phyloP scores from a whole-genome alignment of 2,888 invertebrate genomes.

The Eupithecia pulchellata region DNA sequence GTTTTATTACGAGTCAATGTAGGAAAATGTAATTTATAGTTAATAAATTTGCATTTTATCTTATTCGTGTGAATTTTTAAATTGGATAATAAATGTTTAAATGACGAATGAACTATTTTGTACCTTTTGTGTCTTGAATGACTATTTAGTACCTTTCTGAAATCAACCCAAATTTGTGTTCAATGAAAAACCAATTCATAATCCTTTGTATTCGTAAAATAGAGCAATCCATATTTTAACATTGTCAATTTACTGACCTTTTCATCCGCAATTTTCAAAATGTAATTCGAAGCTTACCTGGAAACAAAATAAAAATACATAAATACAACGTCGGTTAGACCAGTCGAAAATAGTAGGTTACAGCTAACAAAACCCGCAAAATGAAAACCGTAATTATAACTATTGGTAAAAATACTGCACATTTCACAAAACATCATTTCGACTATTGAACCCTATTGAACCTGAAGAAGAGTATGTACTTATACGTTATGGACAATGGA shows the following conservation, averaged over 20 bases:
- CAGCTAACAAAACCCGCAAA: background rate
- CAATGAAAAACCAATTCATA: background rate
- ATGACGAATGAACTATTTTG: no score
- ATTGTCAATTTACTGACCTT: slow-evolving; percentile 13
- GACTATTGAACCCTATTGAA: no score
- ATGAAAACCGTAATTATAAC: no score
- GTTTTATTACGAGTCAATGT: background rate
- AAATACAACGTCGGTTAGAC: background rate
- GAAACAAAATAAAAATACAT: slow-evolving; percentile 18
- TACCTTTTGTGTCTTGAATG: no score
- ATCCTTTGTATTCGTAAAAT: background rate
- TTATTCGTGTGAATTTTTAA: background rate
- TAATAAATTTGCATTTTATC: background rate
- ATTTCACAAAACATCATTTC: no score
- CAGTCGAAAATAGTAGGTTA: background rate
- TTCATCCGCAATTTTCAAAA: slow-evolving; percentile 2
- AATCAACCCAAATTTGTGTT: background rate
- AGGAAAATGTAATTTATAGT: background rate
- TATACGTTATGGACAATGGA: background rate
- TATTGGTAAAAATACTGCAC: no score
- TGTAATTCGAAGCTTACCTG: slow-evolving; percentile 29
- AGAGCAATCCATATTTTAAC: background rate
- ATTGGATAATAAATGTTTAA: no score
- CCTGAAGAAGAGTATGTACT: no score
- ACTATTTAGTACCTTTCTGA: background rate